These are phyloP conservation scores for Hydrotaea cyrtoneurina DNA, from an alignment of 2,888 invertebrate species.

Conservation along the genomic window DNA sequence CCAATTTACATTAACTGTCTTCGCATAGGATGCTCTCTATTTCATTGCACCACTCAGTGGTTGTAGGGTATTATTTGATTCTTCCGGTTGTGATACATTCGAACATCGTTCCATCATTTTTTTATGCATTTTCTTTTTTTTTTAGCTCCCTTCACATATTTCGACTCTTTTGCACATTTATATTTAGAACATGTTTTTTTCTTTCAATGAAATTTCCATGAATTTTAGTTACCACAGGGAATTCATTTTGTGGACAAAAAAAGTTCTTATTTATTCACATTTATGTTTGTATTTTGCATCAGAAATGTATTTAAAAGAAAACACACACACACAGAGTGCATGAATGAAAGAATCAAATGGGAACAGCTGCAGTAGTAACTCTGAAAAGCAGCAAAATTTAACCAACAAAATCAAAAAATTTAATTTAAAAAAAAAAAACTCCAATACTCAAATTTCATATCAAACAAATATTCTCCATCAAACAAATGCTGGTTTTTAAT, in stretches of 20 bases:
- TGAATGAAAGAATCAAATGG: background rate
- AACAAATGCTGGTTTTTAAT: no score
- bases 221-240: constrained; percentile 20
- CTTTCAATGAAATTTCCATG: background rate
- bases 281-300: background rate
- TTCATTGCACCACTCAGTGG: no score
- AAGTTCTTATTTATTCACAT: background rate
- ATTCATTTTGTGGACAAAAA: background rate
- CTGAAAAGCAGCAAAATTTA: background rate
- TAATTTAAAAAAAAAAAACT: no score
- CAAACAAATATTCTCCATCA: background rate
- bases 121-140: background rate
- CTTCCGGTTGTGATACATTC: no score
- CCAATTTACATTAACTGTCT: no score
- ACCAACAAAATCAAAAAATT: background rate
- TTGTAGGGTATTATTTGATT: no score
- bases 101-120: no score
- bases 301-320: constrained; percentile 13
- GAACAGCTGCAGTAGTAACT: background rate
- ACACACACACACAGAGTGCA: background rate
- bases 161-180: background rate
- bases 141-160: background rate
- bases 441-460: background rate
- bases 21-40: no score
- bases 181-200: background rate